Evolutionary conservation across 2,113 vertebrate species (phyloP), one percentile per base, ranked within the genome.

Genomic region (Gallinago paraguaiae): DNA sequence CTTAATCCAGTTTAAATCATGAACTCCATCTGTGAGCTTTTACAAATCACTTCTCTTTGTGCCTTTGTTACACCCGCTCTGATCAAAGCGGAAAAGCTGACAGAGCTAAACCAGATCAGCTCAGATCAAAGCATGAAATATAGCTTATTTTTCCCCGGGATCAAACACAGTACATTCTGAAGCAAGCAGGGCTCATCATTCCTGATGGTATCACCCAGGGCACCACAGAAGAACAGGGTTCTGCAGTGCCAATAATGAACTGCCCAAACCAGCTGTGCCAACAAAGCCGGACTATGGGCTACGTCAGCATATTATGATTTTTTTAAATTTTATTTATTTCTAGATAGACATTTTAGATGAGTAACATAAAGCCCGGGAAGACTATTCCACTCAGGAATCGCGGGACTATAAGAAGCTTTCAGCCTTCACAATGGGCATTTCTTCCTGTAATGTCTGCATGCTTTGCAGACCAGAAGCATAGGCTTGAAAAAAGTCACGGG

Each of bases 331-430:
- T 25, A 25, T 53, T 51, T 33, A 65, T 0, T 72, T 67, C 81
- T 43, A 39, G 30, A 13, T 39, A 86, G 41, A 19, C 14, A 22
- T 35, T 31, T 37, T 11, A 57, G 57, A n/a, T 5, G 54, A 72
- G 43, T 24, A 63, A 53, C 30, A 22, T 6, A n/a, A 76, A 91
- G 35, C 61, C 53, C 33, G 48, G 43, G 14, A n/a, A 60, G 30
- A 53, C 53, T 0, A 0, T 4, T 41, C 72, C n/a, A 27, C 35
- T 27, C 19, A 30, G 59, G 25, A 65, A 19, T 0, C 41, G 63
- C 31, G 43, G 17, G 8, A 23, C 67, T 35, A 2, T 2, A 19
- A 67, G 39, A n/a, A 83, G 18, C 45, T n/a, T 51, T 76, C 57
- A 10, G 37, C 57, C 13, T 12, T 78, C 31, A 30, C 48, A 61